Percentiles rank a stretch among this genome's conserved stretches.
phyloP scores from a whole-genome alignment of 2,888 invertebrate species.

The Halictus ligatus region DNA sequence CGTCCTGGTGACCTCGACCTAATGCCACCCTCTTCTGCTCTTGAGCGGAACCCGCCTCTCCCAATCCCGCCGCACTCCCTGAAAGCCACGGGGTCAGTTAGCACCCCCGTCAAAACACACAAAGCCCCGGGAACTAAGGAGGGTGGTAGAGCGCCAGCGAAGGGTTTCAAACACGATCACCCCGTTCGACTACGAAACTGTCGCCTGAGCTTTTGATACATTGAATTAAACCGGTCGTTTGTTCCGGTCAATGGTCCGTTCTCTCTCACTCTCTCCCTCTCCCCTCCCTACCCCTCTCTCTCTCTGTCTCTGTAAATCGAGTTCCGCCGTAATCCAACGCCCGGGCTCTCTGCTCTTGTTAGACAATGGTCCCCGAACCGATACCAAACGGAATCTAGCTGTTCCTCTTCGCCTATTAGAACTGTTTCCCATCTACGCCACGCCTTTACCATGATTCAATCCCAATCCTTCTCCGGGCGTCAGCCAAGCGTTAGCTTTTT shows the following conservation, averaged over 20 bases:
- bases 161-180: slow-evolving; percentile 6
- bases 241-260: slow-evolving; percentile 13
- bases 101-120: slow-evolving; percentile 79
- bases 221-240: slow-evolving; percentile 34
- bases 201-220: slow-evolving; percentile 19
- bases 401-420: neutral
- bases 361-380: neutral
- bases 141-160: neutral
- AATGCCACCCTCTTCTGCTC: slow-evolving; percentile 85
- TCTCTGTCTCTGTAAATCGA: neutral
- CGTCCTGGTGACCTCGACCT: slow-evolving; percentile 88
- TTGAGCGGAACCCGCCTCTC: slow-evolving; percentile 84
- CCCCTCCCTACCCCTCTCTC: neutral
- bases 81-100: slow-evolving; percentile 75
- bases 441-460: neutral
- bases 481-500: neutral
- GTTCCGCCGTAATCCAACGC: slow-evolving; percentile 7
- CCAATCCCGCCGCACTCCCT: slow-evolving; percentile 69
- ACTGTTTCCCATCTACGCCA: neutral
- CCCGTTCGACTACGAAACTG: slow-evolving; percentile 14
- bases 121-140: slow-evolving; percentile 50
- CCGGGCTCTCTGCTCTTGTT: slow-evolving; percentile 1
- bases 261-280: neutral
- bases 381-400: neutral
- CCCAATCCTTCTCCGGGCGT: neutral